Conservation (phyloP, 2,797 vertebrate genomes). For the Eospalax fontanierii region DNA sequence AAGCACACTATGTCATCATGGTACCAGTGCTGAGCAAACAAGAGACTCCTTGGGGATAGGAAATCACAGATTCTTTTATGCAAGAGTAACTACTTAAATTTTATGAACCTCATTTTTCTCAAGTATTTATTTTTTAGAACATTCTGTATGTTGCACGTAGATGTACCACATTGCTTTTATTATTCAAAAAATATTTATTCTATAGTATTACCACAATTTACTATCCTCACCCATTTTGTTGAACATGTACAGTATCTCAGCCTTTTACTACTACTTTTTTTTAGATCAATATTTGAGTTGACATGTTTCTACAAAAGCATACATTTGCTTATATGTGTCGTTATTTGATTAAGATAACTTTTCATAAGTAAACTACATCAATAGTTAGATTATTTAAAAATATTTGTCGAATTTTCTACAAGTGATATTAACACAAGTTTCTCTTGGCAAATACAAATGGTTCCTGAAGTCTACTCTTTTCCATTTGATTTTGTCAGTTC, state of each 20-base stretch:
- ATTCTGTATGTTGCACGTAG: not conserved
- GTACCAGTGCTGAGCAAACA: not conserved
- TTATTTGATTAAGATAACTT: not conserved
- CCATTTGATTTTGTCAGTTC: not conserved
- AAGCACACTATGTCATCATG: not conserved
- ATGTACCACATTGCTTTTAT: slow-evolving; percentile 13
- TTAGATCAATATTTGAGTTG: not conserved
- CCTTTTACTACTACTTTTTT: not conserved
- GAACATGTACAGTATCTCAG: not conserved
- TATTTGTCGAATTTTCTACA: not conserved
- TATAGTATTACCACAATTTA: not conserved
- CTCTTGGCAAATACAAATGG: not conserved
- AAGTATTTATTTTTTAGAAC: not conserved
- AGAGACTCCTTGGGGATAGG: not conserved
- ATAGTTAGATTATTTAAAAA: not conserved
- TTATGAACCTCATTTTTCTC: not conserved
- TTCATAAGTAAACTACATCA: not conserved
- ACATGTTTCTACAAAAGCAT: no score
- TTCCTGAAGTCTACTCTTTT: not conserved
- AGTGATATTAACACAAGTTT: not conserved
- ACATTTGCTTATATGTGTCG: not conserved
- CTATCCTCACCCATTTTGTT: not conserved
- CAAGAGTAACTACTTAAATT: not conserved
- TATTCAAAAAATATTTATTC: not conserved
- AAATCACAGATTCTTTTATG: not conserved